Base-by-base conservation (phyloP, 2,888 invertebrate genomes). In the Stenodema calcarata region DNA sequence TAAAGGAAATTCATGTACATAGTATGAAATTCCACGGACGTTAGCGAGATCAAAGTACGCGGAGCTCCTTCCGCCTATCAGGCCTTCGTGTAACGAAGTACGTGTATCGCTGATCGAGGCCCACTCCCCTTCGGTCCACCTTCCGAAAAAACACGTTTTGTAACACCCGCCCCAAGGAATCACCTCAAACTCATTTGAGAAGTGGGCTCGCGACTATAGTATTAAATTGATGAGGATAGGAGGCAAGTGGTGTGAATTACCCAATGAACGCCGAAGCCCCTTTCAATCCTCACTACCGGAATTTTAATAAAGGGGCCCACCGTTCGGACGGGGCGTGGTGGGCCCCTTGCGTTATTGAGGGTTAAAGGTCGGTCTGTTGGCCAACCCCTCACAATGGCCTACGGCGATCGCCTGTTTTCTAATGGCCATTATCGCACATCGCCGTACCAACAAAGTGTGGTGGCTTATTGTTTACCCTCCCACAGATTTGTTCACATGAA, bases 311-410 rank as follows among this genome's bases (percentile, higher is more conserved):
- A 80, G 54, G 35, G 80, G 80, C 47, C 54, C 80, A 27, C 54
- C 54, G 70, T 70, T 30, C 73, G 69, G 82, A 69, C 62, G 69
- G 84, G 84, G 84, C 84, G 84, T 84, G 84, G 84, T 27, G 23
- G 54, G n/a, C 84, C 84, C 84, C 84, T 84, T 84, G 84, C 84
- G 84, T 73, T 84, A 84, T 75, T 84, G 62, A 23, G 47, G 84
- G 84, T 84, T 75, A 84, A 44, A 84, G 75, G 84, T 47, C 80
- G 12, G 0, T 30, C 70, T 42, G 44, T 84, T 84, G 84, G 70
- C 84, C 84, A 84, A 84, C 84, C 54, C 82, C 27, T 62, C 9
- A 73, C 73, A 75, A 84, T 47, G 84, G 84, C 84, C 82, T 28
- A 41, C 62, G 82, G 82, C 82, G 28, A 41, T 42, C 82, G 82